Evolutionary conservation across 1,140 invertebrate species (phyloP).

Genomic region (Ceratitis capitata): DNA sequence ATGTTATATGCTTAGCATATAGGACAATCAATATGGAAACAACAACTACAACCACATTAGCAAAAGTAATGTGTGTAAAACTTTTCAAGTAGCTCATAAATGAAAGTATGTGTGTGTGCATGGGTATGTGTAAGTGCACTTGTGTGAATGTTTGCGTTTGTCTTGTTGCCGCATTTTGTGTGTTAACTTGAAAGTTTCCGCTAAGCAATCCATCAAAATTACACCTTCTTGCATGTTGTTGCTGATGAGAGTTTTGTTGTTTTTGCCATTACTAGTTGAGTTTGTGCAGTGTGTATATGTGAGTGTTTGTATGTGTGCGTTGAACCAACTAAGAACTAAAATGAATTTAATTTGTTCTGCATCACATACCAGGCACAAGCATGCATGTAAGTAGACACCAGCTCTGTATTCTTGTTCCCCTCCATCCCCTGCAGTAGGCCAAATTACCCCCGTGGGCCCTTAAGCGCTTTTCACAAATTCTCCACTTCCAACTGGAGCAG

Average conservation of each 20-base stretch:
- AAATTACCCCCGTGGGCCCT: slow-evolving; percentile 7
- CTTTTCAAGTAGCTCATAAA: neutral
- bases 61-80: neutral
- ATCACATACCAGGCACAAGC: neutral
- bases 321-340: slow-evolving; percentile 38
- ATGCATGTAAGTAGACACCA: neutral
- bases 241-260: neutral
- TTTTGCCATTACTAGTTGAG: neutral
- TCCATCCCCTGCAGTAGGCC: neutral
- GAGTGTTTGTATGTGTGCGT: neutral
- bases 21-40: slow-evolving; percentile 49
- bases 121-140: neutral
- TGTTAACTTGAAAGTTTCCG: slow-evolving; percentile 41
- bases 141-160: no score
- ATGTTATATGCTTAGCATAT: slow-evolving; percentile 61
- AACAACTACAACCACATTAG: neutral
- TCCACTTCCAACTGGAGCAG: slow-evolving; percentile 43
- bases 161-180: neutral
- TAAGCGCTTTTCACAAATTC: slow-evolving; percentile 47
- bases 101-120: neutral
- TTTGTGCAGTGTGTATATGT: neutral
- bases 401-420: neutral
- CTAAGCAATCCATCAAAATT: slow-evolving; percentile 65
- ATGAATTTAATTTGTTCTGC: slow-evolving; percentile 42
- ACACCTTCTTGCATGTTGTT: slow-evolving; percentile 59